Conservation (phyloP, 23 tunicate species). For the Trididemnum nubilum region DNA sequence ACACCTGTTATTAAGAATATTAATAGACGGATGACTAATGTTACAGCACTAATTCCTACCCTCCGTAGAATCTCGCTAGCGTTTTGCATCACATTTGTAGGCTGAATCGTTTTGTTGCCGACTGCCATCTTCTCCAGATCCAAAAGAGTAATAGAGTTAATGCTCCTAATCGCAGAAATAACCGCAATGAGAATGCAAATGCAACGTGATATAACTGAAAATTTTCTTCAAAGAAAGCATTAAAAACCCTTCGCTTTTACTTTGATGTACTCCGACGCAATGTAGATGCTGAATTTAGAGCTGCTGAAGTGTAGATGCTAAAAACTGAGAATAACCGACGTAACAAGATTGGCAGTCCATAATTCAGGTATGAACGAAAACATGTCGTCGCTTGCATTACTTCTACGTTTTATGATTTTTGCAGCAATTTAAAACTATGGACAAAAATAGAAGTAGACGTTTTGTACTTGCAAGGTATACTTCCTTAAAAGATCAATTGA, state of each 20-base stretch:
- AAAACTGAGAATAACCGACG: background rate
- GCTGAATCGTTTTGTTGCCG: background rate
- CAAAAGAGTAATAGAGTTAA: background rate
- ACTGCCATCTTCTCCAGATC: background rate
- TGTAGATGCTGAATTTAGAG: background rate
- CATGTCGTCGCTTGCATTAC: background rate
- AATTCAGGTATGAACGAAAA: background rate
- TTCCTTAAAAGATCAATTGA: no score
- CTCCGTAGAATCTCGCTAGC: background rate
- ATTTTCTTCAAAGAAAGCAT: background rate
- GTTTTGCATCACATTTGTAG: background rate
- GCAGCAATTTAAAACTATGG: no score
- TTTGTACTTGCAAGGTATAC: no score
- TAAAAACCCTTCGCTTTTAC: background rate
- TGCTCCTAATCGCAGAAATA: background rate
- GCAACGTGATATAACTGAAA: background rate
- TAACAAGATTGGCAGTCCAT: conserved; percentile 8
- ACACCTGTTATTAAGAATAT: conserved; percentile 27
- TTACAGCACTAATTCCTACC: background rate
- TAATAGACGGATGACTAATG: conserved; percentile 38
- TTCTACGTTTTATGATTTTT: no score
- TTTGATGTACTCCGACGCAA: background rate
- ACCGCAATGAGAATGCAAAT: conserved; percentile 9
- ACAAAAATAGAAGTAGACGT: no score
- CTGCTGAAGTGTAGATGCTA: background rate